Base-by-base conservation (phyloP, 2,113 vertebrate species). In the Trogon melanurus region DNA sequence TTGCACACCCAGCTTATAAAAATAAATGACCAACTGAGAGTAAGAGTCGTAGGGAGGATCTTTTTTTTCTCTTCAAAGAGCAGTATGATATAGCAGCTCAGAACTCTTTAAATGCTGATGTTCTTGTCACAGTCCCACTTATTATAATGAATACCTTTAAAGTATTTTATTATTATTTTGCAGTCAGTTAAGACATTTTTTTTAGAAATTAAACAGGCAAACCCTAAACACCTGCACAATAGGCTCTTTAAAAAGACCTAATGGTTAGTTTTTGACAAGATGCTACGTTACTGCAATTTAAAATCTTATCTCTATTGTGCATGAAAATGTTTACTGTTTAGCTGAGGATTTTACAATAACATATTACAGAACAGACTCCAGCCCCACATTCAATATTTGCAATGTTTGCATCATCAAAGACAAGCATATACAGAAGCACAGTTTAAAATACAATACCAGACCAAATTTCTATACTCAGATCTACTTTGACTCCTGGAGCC, bases 381-480 rank as follows among this genome's bases (percentile, higher is more conserved):
- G 19, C 29, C 38, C 29, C 65, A 62, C 0, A 0, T 26, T 78
- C 13, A 45, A 0, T 44, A 36, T 36, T 88, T 93, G 13, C 30
- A 64, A 16, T 17, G 3, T 67, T 57, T 76, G 7, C n/a, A 54
- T 25, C 69, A 38, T 41, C 41, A 41, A 41, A 41, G 41, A 10
- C 4, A 38, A n/a, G 67, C 4, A 11, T 11, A n/a, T 11, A n/a
- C 6, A 51, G 23, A 84, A 38, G 7, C 13, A n/a, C 8, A 57
- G 26, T 0, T 0, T 12, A 41, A 70, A 41, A 70, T 29, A 26
- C 9, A 60, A 44, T 44, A 8, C 11, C 32, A 65, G 34, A 16
- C 3, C 29, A 45, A n/a, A 61, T 25, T 36, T 41, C 29, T 57
- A 2, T 38, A 58, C 45, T 3, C 1, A 85, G 5, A 16, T 34